Percentiles rank a stretch among this genome's conserved stretches.
Evolutionary conservation across 2,888 invertebrate genomes (phyloP).

Genomic region (Dicycla oo): DNA sequence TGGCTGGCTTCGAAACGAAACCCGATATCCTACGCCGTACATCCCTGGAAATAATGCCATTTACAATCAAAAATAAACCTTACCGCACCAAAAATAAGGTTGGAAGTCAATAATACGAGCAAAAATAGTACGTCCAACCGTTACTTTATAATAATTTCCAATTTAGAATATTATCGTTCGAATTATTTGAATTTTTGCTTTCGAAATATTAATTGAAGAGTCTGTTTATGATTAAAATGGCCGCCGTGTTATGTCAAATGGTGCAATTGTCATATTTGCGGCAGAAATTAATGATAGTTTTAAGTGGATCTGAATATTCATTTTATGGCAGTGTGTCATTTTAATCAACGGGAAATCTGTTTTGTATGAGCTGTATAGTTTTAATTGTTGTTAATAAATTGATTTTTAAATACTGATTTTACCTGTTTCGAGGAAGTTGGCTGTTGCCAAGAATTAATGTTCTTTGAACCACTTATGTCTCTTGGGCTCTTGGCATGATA

Average conservation of each 20-base stretch:
- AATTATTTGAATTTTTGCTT: conserved; percentile 60
- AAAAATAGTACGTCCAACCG: conserved; percentile 58
- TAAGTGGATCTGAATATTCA: not conserved
- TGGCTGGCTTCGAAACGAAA: conserved; percentile 80
- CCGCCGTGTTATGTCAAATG: conserved; percentile 25
- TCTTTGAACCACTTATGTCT: not conserved
- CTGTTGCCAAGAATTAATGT: not conserved
- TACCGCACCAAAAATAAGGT: not conserved
- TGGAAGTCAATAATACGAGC: conserved; percentile 10
- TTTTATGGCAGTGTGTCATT: conserved; percentile 2
- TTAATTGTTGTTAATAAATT: not conserved
- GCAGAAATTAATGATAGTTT: conserved; percentile 3
- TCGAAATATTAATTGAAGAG: conserved; percentile 50
- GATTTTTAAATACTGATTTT: conserved; percentile 2
- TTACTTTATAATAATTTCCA: conserved; percentile 64
- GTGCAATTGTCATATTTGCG: conserved; percentile 25
- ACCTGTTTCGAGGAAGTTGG: not conserved
- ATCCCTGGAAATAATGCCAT: conserved; percentile 62
- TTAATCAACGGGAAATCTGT: conserved; percentile 16
- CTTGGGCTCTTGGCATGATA: not conserved
- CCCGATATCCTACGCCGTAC: conserved; percentile 72
- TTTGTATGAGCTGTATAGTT: not conserved
- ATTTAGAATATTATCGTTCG: conserved; percentile 66
- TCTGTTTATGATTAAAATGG: conserved; percentile 31
- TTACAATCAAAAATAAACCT: conserved; percentile 47